Evolutionary conservation across 1,140 invertebrate genomes (phyloP).

Genomic region (Homarus americanus): DNA sequence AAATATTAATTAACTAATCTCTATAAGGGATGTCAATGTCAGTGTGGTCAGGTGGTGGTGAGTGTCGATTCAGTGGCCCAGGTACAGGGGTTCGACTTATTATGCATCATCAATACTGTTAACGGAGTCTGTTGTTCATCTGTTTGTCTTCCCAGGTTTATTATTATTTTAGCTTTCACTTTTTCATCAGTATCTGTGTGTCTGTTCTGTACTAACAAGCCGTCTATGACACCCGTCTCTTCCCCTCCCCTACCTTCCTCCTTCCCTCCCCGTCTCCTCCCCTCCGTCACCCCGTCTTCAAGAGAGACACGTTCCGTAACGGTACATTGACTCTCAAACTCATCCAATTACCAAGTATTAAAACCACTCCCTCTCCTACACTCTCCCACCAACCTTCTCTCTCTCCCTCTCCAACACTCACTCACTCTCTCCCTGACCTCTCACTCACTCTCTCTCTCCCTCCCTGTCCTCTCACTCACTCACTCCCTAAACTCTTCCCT

Average conservation of each 20-base stretch:
- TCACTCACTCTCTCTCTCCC: slow-evolving; percentile 20
- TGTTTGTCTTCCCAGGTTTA: too few relatives aligned
- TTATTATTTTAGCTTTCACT: too few relatives aligned
- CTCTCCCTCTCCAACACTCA: not conserved
- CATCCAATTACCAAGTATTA: slow-evolving; percentile 67
- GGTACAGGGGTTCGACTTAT: too few relatives aligned
- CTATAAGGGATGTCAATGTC: too few relatives aligned
- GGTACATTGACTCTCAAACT: slow-evolving; percentile 60
- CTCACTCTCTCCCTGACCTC: slow-evolving; percentile 15
- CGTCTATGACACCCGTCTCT: too few relatives aligned
- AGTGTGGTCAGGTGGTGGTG: too few relatives aligned
- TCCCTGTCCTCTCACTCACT: not conserved
- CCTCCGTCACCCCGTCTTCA: not conserved
- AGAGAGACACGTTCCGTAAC: slow-evolving; percentile 47
- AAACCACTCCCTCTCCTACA: slow-evolving; percentile 41
- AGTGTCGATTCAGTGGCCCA: too few relatives aligned
- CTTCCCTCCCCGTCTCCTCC: not conserved
- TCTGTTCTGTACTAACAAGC: too few relatives aligned
- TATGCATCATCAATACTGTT: too few relatives aligned
- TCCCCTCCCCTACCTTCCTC: not conserved
- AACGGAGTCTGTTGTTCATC: too few relatives aligned
- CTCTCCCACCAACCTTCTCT: slow-evolving; percentile 13
- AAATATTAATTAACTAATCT: too few relatives aligned
- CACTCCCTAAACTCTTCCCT: not conserved
- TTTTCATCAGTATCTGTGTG: too few relatives aligned